Base-by-base conservation (phyloP, 2,888 invertebrate species). In the Ectropis crepuscularia region DNA sequence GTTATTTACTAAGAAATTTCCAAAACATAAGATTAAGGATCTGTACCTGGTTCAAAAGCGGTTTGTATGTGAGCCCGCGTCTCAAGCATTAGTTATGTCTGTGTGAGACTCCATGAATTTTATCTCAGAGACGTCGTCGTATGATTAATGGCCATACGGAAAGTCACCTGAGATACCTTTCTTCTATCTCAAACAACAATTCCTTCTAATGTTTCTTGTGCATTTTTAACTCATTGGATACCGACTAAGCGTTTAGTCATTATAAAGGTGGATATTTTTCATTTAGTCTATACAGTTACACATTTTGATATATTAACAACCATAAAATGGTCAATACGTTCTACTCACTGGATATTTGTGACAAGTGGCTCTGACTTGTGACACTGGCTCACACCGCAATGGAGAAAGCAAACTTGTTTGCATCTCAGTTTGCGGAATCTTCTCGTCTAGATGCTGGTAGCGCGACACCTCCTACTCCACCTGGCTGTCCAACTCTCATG, bases 81-180 rank as follows among this genome's bases (percentile, higher is more conserved):
- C 58, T 77, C 57, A 36, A 53, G 28, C 60, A 53, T 65, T 65
- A 61, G 57, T 65, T 60, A 61, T 72, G 71, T 68, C 67, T 78
- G 72, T 75, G 74, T 78, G 76, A 72, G 78, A 73, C 70, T 71
- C 78, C 76, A 77, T 77, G 79, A 83, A 73, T 84, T 87, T 86
- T 89, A 88, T 89, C 89, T 87, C 73, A 57, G 65, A 72, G 79
- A 78, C 85, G 77, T 81, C 69, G 82, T 85, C 85, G 68, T 86
- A 90, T 91, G 91, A 92, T 90, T 88, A 90, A 92, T 92, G 87
- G 78, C 75, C 77, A 71, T 74, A 85, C 85, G 77, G 78, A 83
- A 75, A 85, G 83, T 80, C 80, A 79, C 77, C 75, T 80, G 80
- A 81, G 81, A 86, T 85, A 82, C 83, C 86, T 85, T 85, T 87